A percentile compares a stretch with the other conserved stretches of the same genome.
Evolutionary conservation across 2,888 invertebrate genomes (phyloP).

Genomic region (Cataglyphis albicans): DNA sequence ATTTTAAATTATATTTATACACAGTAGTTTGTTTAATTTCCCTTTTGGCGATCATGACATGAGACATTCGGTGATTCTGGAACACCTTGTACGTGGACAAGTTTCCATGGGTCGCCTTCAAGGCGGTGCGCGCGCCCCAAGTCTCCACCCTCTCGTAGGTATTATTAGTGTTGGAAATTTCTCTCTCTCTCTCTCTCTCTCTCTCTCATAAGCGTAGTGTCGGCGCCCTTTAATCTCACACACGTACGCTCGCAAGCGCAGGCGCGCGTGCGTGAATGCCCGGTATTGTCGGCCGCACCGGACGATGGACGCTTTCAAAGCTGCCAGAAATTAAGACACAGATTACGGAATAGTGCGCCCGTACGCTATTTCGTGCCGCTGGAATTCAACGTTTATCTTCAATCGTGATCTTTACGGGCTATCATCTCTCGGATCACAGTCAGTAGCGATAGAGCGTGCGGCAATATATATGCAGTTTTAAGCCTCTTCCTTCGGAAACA

Average conservation of each 20-base stretch:
- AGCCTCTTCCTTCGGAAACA: slow-evolving; percentile 7
- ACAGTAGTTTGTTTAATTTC: neutral
- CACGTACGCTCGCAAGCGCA: slow-evolving; percentile 64
- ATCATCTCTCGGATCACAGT: slow-evolving; percentile 21
- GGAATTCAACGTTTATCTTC: slow-evolving; percentile 52
- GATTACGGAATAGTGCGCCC: slow-evolving; percentile 76
- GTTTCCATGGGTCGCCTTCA: slow-evolving; percentile 50
- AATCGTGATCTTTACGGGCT: slow-evolving; percentile 43
- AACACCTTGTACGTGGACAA: slow-evolving; percentile 42
- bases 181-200: slow-evolving; percentile 25
- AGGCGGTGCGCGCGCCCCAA: slow-evolving; percentile 58
- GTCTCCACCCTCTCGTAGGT: slow-evolving; percentile 70
- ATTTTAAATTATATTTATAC: neutral
- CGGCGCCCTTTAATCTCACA: slow-evolving; percentile 84
- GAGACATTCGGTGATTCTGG: slow-evolving; percentile 3
- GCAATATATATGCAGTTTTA: neutral
- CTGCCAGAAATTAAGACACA: slow-evolving; percentile 78
- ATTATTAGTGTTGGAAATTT: slow-evolving; percentile 80
- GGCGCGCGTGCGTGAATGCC: slow-evolving; percentile 77
- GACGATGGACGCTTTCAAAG: slow-evolving; percentile 67
- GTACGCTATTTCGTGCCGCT: slow-evolving; percentile 52
- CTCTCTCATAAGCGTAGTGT: slow-evolving; percentile 79
- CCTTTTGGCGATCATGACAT: neutral
- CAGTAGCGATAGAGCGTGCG: neutral
- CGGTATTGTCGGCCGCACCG: slow-evolving; percentile 76